Conservation (phyloP, 2,888 invertebrate species). For the Suillia variegata region DNA sequence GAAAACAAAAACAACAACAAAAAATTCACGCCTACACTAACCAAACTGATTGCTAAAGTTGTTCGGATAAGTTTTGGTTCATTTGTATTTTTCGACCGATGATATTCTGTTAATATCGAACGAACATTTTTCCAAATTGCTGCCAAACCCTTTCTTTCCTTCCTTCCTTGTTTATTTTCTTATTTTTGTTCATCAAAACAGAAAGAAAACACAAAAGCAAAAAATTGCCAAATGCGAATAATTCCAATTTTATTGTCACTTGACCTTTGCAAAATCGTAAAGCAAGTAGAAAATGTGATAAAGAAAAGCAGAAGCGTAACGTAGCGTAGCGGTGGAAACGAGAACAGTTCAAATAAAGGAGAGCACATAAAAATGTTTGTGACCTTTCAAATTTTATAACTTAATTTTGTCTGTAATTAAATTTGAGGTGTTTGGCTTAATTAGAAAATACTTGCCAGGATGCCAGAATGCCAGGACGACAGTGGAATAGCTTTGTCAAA, state of each 20-base stretch:
- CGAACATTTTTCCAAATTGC: too few relatives aligned
- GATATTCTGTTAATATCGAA: too few relatives aligned
- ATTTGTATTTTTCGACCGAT: too few relatives aligned
- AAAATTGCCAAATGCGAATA: slow-evolving; percentile 20
- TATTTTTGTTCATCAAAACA: slow-evolving; percentile 7
- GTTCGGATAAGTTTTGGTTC: too few relatives aligned
- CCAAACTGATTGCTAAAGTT: too few relatives aligned
- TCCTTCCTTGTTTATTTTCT: not conserved
- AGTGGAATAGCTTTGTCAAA: too few relatives aligned
- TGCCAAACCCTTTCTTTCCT: slow-evolving; percentile 13
- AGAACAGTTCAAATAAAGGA: not conserved
- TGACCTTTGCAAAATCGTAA: slow-evolving; percentile 17
- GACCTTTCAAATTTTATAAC: slow-evolving; percentile 1
- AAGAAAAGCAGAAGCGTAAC: not conserved
- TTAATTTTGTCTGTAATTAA: not conserved
- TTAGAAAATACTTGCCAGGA: not conserved
- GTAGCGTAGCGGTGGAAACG: too few relatives aligned
- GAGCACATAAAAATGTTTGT: slow-evolving; percentile 5
- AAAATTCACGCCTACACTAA: too few relatives aligned
- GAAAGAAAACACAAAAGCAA: too few relatives aligned
- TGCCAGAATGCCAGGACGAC: too few relatives aligned
- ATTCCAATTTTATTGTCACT: slow-evolving; percentile 23
- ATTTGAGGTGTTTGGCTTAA: slow-evolving; percentile 1
- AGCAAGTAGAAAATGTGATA: not conserved
- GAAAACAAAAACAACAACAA: too few relatives aligned